Evolutionary conservation across 2,888 invertebrate genomes (phyloP).

Genomic region (Papilio protenor): DNA sequence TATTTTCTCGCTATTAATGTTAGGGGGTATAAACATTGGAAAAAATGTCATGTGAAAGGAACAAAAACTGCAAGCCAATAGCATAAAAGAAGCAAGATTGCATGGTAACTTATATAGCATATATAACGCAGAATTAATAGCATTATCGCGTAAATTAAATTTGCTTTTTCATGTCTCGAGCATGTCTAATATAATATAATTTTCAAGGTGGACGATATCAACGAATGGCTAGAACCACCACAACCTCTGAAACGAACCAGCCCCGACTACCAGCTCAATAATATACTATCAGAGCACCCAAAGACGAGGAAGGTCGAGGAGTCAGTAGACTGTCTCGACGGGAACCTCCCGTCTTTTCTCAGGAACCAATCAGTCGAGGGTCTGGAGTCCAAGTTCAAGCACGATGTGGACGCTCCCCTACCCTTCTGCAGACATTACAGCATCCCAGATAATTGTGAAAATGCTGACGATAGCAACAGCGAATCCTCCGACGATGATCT

Average conservation of each 20-base stretch:
- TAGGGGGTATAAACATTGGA: no score
- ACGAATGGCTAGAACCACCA: constrained; percentile 74
- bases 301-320: constrained; percentile 56
- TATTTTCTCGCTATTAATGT: no score
- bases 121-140: no score
- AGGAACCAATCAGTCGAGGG: constrained; percentile 79
- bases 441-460: constrained; percentile 58
- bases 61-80: no score
- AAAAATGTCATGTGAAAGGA: no score
- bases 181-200: background rate
- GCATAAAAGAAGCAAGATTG: no score
- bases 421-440: constrained; percentile 69
- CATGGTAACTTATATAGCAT: no score
- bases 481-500: constrained; percentile 60
- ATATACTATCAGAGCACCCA: constrained; percentile 50
- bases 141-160: no score
- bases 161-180: no score
- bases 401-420: constrained; percentile 54
- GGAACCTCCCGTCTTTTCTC: constrained; percentile 67
- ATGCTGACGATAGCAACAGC: constrained; percentile 48
- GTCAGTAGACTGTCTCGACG: constrained; percentile 42
- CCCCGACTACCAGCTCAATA: constrained; percentile 64
- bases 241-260: constrained; percentile 67
- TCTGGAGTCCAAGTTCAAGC: constrained; percentile 64
- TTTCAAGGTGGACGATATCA: constrained; percentile 76